phyloP scores from a whole-genome alignment of 2,888 invertebrate genomes.

The Pristionchus arcanus region DNA sequence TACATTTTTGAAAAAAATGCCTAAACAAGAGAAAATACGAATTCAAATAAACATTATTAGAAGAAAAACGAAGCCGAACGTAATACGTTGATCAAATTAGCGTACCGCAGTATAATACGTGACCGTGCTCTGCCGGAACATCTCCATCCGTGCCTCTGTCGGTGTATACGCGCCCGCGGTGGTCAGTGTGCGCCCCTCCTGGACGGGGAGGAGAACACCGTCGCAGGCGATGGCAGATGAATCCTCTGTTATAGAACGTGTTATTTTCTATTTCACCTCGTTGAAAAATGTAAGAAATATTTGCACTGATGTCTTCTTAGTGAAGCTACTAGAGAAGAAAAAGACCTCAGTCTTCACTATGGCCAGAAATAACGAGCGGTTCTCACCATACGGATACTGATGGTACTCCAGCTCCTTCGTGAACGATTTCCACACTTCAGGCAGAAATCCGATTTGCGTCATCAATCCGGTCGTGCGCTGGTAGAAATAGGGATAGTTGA shows the following conservation, averaged over 20 bases:
- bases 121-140: background rate
- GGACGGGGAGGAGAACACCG: background rate
- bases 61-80: no score
- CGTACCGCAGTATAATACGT: slow-evolving; percentile 34
- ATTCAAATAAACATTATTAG: background rate
- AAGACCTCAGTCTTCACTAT: background rate
- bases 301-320: no score
- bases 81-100: no score
- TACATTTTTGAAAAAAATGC: background rate
- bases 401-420: background rate
- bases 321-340: background rate
- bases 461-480: no score
- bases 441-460: background rate
- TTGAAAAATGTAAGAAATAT: no score
- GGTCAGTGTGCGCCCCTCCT: background rate
- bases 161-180: slow-evolving; percentile 12
- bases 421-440: slow-evolving; percentile 20
- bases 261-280: no score
- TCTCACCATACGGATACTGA: slow-evolving; percentile 41
- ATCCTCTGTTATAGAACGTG: no score
- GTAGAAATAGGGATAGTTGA: slow-evolving; percentile 41
- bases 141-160: background rate
- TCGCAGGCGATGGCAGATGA: no score
- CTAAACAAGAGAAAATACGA: no score
- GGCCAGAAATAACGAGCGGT: background rate